Evolutionary conservation across 1,140 invertebrate genomes (phyloP).

Genomic region (Phortica variegata): DNA sequence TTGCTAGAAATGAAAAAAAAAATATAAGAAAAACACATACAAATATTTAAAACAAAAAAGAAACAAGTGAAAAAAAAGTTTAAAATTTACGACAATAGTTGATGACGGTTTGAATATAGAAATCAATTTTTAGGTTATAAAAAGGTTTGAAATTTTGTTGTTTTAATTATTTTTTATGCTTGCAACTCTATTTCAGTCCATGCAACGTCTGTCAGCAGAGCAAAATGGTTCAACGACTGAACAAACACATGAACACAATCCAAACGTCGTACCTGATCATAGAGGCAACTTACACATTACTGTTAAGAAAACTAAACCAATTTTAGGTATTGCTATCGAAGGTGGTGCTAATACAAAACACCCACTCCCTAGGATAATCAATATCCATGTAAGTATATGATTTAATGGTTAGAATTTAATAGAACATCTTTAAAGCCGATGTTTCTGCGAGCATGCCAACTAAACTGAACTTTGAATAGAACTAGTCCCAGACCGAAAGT

Average conservation of each 20-base stretch:
- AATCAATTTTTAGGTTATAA: no score
- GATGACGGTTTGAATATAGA: no score
- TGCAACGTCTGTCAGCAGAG: constrained; percentile 65
- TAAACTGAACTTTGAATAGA: no score
- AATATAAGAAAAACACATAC: no score
- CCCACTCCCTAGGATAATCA: constrained; percentile 90
- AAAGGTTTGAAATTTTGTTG: no score
- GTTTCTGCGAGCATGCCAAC: no score
- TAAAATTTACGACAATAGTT: no score
- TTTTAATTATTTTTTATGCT: not conserved
- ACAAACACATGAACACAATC: constrained; percentile 63
- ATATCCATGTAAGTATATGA: constrained; percentile 79
- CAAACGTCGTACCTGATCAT: constrained; percentile 75
- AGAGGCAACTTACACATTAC: constrained; percentile 82
- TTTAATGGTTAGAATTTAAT: not conserved
- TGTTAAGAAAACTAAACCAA: constrained; percentile 88
- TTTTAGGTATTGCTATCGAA: constrained; percentile 94
- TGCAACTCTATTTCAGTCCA: constrained; percentile 60
- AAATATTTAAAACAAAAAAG: no score
- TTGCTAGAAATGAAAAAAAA: no score
- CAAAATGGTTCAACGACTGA: constrained; percentile 64
- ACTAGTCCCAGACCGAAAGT: no score
- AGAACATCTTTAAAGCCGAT: not conserved
- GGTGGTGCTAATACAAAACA: constrained; percentile 94
- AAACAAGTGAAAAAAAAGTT: no score